Conservation (phyloP, 2,797 vertebrate species). For the Thamnophis elegans region DNA sequence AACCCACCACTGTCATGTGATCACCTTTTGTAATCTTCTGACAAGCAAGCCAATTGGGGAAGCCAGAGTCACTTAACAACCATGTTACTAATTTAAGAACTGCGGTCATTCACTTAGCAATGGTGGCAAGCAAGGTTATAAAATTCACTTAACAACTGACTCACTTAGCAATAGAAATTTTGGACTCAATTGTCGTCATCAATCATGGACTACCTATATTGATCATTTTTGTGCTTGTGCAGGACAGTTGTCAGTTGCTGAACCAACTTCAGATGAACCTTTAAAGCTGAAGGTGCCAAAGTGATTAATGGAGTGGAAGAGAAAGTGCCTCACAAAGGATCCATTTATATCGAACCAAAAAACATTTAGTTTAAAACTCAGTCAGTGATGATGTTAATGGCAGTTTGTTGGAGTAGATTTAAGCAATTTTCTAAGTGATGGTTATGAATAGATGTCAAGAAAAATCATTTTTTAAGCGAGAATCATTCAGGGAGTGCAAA, state of each 20-base stretch:
- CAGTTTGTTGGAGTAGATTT: neutral
- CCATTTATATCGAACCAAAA: constrained; percentile 12
- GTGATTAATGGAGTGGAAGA: constrained; percentile 34
- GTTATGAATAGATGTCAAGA: neutral
- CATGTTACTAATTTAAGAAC: neutral
- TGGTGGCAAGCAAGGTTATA: neutral
- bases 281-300: constrained; percentile 7
- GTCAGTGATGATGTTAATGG: constrained; percentile 1
- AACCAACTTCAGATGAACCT: constrained; percentile 9
- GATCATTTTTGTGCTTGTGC: constrained; percentile 46
- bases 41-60: neutral
- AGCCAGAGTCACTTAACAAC: neutral
- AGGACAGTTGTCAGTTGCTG: constrained; percentile 39
- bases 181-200: neutral
- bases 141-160: neutral
- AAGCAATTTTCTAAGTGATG: constrained; percentile 5
- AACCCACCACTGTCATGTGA: neutral
- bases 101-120: neutral
- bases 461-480: neutral
- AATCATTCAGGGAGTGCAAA: neutral
- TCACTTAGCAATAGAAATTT: neutral
- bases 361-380: neutral
- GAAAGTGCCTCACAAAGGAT: constrained; percentile 12
- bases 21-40: neutral
- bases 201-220: neutral